A percentile compares a stretch with the other conserved stretches of the same genome.
These are phyloP conservation scores for Dinoponera quadriceps DNA, from an alignment of 1,140 invertebrate species.

Conservation along the genomic window DNA sequence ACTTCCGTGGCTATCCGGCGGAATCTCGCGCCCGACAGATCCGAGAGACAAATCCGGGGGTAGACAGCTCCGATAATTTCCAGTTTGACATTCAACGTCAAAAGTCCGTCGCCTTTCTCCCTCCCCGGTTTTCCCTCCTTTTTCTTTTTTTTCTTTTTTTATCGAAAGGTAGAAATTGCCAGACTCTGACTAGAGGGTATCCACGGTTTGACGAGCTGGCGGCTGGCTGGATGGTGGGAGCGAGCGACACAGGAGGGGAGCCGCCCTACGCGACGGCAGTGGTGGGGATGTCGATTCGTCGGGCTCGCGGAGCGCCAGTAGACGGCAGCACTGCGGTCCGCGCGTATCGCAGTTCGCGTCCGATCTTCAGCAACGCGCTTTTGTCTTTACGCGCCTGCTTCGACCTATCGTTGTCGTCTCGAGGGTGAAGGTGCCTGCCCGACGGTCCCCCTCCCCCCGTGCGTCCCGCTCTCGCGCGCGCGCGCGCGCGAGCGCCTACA, in stretches of 20 bases:
- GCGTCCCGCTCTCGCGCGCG: slow-evolving; percentile 9
- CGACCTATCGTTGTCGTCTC: slow-evolving; percentile 69
- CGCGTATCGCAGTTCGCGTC: slow-evolving; percentile 79
- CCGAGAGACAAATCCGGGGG: too few relatives aligned
- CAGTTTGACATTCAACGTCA: too few relatives aligned
- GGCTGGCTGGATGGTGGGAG: slow-evolving; percentile 2
- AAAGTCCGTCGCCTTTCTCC: too few relatives aligned
- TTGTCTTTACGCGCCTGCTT: slow-evolving; percentile 63
- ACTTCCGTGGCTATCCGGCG: too few relatives aligned
- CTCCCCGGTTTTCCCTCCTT: too few relatives aligned
- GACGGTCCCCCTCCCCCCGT: slow-evolving; percentile 35
- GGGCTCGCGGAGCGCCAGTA: slow-evolving; percentile 79
- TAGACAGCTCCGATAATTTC: too few relatives aligned
- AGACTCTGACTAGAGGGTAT: too few relatives aligned
- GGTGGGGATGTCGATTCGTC: slow-evolving; percentile 64
- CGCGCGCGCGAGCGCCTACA: slow-evolving; percentile 7
- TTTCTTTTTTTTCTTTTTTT: too few relatives aligned
- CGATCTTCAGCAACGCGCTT: slow-evolving; percentile 66
- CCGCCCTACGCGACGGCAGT: slow-evolving; percentile 15
- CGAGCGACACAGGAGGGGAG: background rate
- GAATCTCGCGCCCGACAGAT: too few relatives aligned
- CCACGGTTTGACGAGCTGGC: slow-evolving; percentile 32
- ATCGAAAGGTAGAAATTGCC: too few relatives aligned
- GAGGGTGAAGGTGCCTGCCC: slow-evolving; percentile 68
- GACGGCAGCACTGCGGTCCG: slow-evolving; percentile 85